Base-by-base conservation (phyloP, 2,797 vertebrate genomes). In the Tragopan temminckii region DNA sequence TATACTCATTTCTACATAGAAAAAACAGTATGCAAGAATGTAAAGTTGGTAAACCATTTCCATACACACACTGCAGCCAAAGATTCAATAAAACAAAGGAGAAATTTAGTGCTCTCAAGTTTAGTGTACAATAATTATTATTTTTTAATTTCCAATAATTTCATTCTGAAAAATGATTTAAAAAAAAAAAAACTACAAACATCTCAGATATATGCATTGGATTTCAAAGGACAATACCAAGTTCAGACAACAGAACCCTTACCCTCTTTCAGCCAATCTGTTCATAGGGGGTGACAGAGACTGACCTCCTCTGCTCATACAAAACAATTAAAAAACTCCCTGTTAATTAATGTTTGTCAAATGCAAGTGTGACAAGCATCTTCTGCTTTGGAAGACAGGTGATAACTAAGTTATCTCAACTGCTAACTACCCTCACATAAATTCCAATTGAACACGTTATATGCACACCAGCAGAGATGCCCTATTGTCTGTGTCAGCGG, bases 391-490 rank as follows among this genome's bases (percentile, higher is more conserved):
- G 25, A 77, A 87, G 35, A 81, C 9, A 69, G 38, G 31, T 13
- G 25, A 2, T 21, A 77, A 50, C 5, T 27, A 80, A n/a, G 29
- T 62, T 68, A 46, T 3, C 15, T 24, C 20, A 81, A 43, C 7
- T 77, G 29, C 27, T 78, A 78, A 68, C 27, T 64, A 88, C 12
- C 5, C 14, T 48, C 15, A 58, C 9, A 48, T 48, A n/a, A 50
- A 67, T 67, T 38, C 14, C 84, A 24, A 61, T 71, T 27, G 5
- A n/a, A 35, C 63, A 45, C 5, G 9, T 35, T 64, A 88, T 25
- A 80, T 87, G 57, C 18, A 87, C 40, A 74, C 79, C 64, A 63
- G 57, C 72, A 88, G 52, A 91, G 92, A 77, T 5, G 66, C 53
- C 5, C 71, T 42, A 33, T 43, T 95, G 91, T 90, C 89, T 50